Evolutionary conservation across 2,113 vertebrate genomes (phyloP).

Genomic region (Grus americana): DNA sequence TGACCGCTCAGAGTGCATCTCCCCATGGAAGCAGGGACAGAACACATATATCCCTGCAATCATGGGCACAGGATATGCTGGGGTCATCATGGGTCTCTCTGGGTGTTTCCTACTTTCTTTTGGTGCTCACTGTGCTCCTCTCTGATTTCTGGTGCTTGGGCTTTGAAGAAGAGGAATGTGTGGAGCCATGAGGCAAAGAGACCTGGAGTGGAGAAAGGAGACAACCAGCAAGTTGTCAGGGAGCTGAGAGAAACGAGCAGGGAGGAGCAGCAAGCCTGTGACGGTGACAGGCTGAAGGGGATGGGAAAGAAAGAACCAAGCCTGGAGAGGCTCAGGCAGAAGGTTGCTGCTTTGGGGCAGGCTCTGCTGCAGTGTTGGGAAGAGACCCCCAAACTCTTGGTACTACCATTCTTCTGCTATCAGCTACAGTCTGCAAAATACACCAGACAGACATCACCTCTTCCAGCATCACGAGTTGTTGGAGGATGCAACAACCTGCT

Average conservation of each 20-base stretch:
- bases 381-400: background rate
- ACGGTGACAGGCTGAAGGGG: background rate
- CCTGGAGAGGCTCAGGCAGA: background rate
- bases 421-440: background rate
- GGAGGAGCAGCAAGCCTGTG: background rate
- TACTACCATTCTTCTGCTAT: background rate
- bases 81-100: background rate
- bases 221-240: background rate
- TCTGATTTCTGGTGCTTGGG: background rate
- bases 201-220: background rate
- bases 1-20: fast-evolving
- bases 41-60: background rate
- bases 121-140: background rate
- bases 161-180: background rate
- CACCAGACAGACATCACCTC: fast-evolving
- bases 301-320: background rate
- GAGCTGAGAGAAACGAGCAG: background rate
- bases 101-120: background rate
- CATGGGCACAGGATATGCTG: background rate
- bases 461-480: background rate
- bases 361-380: background rate
- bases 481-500: background rate
- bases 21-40: background rate
- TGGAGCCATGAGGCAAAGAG: background rate
- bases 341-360: background rate